phyloP scores from a whole-genome alignment of 2,113 vertebrate genomes.

The Oreochromis tanganicae region DNA sequence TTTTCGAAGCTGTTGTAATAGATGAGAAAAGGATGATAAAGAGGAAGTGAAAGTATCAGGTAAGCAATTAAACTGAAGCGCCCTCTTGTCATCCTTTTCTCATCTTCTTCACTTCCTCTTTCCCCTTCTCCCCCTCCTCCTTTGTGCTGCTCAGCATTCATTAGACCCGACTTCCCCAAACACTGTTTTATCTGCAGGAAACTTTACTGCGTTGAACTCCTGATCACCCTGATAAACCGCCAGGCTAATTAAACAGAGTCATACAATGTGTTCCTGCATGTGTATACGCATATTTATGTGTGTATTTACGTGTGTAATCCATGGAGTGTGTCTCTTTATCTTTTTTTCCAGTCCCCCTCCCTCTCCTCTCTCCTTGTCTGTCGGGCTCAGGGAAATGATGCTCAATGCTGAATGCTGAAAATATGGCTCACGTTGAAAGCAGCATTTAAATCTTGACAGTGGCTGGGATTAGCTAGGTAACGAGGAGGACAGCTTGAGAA shows the following conservation, averaged over 20 bases:
- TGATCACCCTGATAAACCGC: conserved; percentile 69
- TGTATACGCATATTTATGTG: conserved; percentile 52
- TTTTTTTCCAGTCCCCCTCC: conserved; percentile 37
- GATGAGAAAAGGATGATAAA: conserved; percentile 41
- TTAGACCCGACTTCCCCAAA: conserved; percentile 45
- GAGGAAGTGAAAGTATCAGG: conserved; percentile 57
- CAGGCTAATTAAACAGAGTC: conserved; percentile 70
- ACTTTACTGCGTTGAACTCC: conserved; percentile 66
- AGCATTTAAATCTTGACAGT: conserved; percentile 73
- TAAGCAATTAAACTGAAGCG: conserved; percentile 66
- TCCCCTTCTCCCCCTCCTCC: background rate
- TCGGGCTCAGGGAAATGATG: conserved; percentile 66
- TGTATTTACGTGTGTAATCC: conserved; percentile 61
- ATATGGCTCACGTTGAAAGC: conserved; percentile 66
- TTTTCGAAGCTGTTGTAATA: conserved; percentile 44
- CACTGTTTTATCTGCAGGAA: conserved; percentile 66
- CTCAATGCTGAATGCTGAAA: conserved; percentile 62
- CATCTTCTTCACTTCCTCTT: conserved; percentile 24
- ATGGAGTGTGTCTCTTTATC: conserved; percentile 66
- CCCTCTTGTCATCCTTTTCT: conserved; percentile 41
- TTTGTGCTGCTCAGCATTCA: conserved; percentile 46
- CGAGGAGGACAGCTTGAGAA: conserved; percentile 65
- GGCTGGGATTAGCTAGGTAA: conserved; percentile 71
- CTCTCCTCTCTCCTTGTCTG: conserved; percentile 50
- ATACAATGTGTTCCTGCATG: conserved; percentile 53